These are phyloP conservation scores for Drosophila melanogaster DNA, from an alignment of 1,140 invertebrate genomes.

Conservation along the genomic window Release_6_plus_ISO1_MT NC_004354.4:16371001-16371500, in stretches of 20 bases:
- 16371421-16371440: neutral
- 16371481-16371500: neutral
- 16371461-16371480: neutral
- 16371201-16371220: slow-evolving; percentile 18
- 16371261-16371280: neutral
- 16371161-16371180: slow-evolving; percentile 33
- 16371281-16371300: slow-evolving; percentile 22
- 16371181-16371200: slow-evolving; percentile 17
- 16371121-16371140: slow-evolving; percentile 25
- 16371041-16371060: slow-evolving; percentile 13
- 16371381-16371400: slow-evolving; percentile 6
- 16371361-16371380: neutral
- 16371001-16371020: slow-evolving; percentile 9
- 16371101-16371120: slow-evolving; percentile 16
- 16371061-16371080: slow-evolving; percentile 38
- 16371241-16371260: slow-evolving; percentile 14
- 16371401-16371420: slow-evolving; percentile 2
- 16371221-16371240: slow-evolving; percentile 1
- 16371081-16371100: slow-evolving; percentile 19
- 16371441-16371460: neutral
- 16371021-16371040: slow-evolving; percentile 24
- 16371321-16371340: slow-evolving; percentile 14
- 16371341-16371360: neutral
- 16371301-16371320: slow-evolving; percentile 41
- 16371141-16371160: slow-evolving; percentile 29